Evolutionary conservation across 2,113 vertebrate species (phyloP).

Genomic region (Pteruthius melanotis): DNA sequence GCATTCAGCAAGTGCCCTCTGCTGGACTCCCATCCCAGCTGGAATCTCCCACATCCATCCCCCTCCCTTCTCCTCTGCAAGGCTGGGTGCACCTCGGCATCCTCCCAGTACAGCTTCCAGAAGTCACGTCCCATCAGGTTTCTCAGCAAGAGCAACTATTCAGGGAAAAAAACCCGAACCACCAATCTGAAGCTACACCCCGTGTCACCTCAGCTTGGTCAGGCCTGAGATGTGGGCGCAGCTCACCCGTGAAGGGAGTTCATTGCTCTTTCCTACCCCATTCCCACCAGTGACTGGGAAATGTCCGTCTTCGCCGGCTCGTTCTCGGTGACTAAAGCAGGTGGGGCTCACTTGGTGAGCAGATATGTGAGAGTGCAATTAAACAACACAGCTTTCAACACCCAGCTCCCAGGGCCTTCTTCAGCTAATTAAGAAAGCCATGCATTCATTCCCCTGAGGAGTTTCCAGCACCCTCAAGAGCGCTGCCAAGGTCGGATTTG

Average conservation of each 20-base stretch:
- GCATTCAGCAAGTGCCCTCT: slow-evolving; percentile 55
- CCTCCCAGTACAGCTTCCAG: background rate
- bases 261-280: background rate
- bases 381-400: slow-evolving; percentile 40
- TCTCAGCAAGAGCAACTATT: background rate
- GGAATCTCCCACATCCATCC: background rate
- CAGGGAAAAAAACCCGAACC: fast-evolving
- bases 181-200: background rate
- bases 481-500: background rate
- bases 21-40: background rate
- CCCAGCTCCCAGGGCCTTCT: slow-evolving; percentile 28
- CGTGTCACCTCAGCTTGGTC: background rate
- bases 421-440: background rate
- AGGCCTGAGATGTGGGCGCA: background rate
- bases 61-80: background rate
- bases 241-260: background rate
- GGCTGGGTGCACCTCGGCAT: background rate
- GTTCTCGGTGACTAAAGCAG: slow-evolving; percentile 22
- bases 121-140: background rate
- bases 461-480: background rate
- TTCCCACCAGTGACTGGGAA: slow-evolving; percentile 27
- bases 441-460: background rate
- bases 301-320: background rate
- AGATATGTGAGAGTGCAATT: slow-evolving; percentile 36
- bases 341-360: background rate